These are phyloP conservation scores for Euphonia xanthogaster DNA, from an alignment of 2,797 vertebrate genomes.

Conservation along the genomic window DNA sequence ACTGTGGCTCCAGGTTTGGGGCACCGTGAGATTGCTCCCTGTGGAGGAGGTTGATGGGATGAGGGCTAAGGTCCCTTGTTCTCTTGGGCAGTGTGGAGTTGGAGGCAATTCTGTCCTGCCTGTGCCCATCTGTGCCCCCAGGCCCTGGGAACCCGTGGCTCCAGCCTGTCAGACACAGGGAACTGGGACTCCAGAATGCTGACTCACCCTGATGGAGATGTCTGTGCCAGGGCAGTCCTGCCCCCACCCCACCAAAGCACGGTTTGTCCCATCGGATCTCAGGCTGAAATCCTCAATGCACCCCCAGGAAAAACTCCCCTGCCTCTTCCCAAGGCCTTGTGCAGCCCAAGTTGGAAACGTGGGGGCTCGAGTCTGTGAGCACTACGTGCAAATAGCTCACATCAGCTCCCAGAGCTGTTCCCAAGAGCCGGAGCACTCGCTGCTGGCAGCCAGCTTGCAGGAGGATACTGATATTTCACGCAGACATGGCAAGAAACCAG, in stretches of 20 bases:
- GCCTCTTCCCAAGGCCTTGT: not conserved
- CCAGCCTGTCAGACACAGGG: not conserved
- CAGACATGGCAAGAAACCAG: conserved; percentile 54
- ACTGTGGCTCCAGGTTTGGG: rapidly evolving
- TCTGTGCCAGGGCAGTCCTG: not conserved
- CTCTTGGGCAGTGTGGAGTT: rapidly evolving
- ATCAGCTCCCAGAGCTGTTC: conserved; percentile 32
- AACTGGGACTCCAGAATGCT: not conserved
- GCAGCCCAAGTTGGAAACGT: not conserved
- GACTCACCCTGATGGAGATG: not conserved
- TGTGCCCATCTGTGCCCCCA: not conserved
- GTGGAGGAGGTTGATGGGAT: not conserved
- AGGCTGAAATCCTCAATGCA: not conserved
- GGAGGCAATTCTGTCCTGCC: not conserved
- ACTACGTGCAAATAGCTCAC: conserved; percentile 46
- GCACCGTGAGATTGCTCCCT: not conserved
- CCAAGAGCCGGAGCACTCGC: not conserved
- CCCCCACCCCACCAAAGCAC: not conserved
- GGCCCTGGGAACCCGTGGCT: not conserved
- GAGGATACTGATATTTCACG: conserved; percentile 28
- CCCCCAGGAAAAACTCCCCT: not conserved
- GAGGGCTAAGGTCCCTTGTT: rapidly evolving
- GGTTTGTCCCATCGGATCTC: not conserved
- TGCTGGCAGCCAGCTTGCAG: conserved; percentile 56
- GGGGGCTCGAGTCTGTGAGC: not conserved